These are phyloP conservation scores for Pelobates fuscus DNA, from an alignment of 2,113 vertebrate species.

Conservation along the genomic window DNA sequence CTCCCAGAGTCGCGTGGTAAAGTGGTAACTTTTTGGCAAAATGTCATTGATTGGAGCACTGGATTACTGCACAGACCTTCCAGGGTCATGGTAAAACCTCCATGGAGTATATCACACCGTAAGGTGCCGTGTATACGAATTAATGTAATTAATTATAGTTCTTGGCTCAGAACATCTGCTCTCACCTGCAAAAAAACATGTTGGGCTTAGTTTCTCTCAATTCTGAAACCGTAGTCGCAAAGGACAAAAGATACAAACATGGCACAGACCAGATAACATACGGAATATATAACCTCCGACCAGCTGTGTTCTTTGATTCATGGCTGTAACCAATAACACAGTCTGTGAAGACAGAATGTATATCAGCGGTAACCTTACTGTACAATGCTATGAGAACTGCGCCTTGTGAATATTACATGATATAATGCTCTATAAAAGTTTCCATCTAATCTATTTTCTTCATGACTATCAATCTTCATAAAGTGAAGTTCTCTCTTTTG, in stretches of 20 bases:
- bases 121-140: no score
- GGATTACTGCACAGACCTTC: no score
- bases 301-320: background rate
- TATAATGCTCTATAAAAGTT: background rate
- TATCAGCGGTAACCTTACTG: background rate
- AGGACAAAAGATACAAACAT: background rate
- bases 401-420: background rate
- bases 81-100: no score
- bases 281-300: background rate
- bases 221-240: background rate
- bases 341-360: constrained; percentile 4
- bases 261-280: background rate
- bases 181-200: no score
- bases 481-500: background rate
- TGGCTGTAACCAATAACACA: background rate
- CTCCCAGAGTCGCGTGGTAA: no score
- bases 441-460: background rate
- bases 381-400: background rate
- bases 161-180: no score
- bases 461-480: background rate
- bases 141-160: no score
- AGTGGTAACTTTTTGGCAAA: no score
- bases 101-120: no score
- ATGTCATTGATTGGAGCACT: no score
- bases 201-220: background rate